Evolutionary conservation across 2,113 vertebrate species (phyloP), one percentile per base, ranked within the genome.

Genomic region (Taxidea taxus): DNA sequence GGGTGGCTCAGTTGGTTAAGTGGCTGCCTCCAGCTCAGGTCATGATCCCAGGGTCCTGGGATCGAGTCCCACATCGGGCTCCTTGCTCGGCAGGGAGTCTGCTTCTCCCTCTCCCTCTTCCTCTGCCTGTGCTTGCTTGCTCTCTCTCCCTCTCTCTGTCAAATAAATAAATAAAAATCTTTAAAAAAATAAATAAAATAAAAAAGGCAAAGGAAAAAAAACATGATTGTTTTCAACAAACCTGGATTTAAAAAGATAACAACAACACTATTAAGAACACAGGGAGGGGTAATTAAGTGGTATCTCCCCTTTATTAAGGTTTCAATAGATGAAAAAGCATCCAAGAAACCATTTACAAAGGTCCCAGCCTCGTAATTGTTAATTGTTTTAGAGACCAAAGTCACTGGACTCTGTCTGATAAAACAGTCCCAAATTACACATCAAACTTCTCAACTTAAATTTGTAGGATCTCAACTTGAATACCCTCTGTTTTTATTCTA

Each of bases 151-250:
- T n/a, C n/a, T n/a, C n/a, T n/a, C n/a, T n/a, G n/a, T n/a, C n/a
- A n/a, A n/a, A n/a, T n/a, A n/a, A n/a, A n/a, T n/a, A n/a, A n/a
- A n/a, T n/a, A n/a, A n/a, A n/a, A n/a, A n/a, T n/a, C n/a, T n/a
- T n/a, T n/a, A n/a, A n/a, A n/a, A n/a, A n/a, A n/a, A n/a, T n/a
- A n/a, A n/a, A n/a, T n/a, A n/a, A n/a, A n/a, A n/a, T 72, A 80
- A 97, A 81, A 80, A 91, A 62, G n/a, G 39, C 34, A 93, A 93
- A 95, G n/a, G 66, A 34, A 70, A 97, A 81, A 81, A 74, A 16
- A 85, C 70, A 74, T 27, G 9, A 80, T 15, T 68, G 70, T 80
- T 70, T 93, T 60, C 58, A 77, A 93, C 31, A 37, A 34, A 77
- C 86, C 11, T 74, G n/a, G 13, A 44, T 94, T 88, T 54, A 42